phyloP scores from a whole-genome alignment of 2,113 vertebrate species.

The Engystomops pustulosus region DNA sequence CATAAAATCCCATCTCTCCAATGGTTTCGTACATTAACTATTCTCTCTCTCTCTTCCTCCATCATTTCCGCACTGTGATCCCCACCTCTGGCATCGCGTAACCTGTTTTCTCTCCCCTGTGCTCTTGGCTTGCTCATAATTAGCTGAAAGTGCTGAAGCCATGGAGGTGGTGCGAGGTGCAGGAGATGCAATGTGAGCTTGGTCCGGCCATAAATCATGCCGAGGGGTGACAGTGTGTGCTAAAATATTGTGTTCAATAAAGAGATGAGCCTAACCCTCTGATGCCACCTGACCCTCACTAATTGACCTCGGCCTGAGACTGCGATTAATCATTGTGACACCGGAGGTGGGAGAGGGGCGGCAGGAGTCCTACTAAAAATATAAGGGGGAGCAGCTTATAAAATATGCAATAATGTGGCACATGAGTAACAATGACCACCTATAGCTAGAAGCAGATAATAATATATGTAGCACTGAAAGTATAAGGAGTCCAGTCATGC shows the following conservation, averaged over 20 bases:
- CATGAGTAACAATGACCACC: neutral
- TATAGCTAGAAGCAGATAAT: neutral
- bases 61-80: neutral
- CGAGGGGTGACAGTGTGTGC: slow-evolving; percentile 57
- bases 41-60: neutral
- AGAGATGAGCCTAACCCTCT: slow-evolving; percentile 60
- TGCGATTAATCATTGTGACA: slow-evolving; percentile 59
- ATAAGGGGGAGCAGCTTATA: neutral
- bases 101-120: slow-evolving; percentile 12
- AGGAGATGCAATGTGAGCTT: slow-evolving; percentile 38
- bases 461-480: neutral
- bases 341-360: slow-evolving; percentile 35
- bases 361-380: slow-evolving; percentile 1
- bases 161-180: slow-evolving; percentile 40
- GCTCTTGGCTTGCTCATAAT: slow-evolving; percentile 35
- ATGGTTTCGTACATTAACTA: neutral
- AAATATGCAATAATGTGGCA: neutral
- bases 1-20: neutral
- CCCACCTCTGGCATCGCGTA: slow-evolving; percentile 3
- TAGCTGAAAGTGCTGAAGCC: slow-evolving; percentile 50
- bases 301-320: slow-evolving; percentile 57
- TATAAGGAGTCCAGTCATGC: neutral
- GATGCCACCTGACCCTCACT: slow-evolving; percentile 58
- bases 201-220: slow-evolving; percentile 55
- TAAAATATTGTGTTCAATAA: slow-evolving; percentile 59